Conservation (phyloP, 1,140 invertebrate genomes). For the Neodiprion pinetum region DNA sequence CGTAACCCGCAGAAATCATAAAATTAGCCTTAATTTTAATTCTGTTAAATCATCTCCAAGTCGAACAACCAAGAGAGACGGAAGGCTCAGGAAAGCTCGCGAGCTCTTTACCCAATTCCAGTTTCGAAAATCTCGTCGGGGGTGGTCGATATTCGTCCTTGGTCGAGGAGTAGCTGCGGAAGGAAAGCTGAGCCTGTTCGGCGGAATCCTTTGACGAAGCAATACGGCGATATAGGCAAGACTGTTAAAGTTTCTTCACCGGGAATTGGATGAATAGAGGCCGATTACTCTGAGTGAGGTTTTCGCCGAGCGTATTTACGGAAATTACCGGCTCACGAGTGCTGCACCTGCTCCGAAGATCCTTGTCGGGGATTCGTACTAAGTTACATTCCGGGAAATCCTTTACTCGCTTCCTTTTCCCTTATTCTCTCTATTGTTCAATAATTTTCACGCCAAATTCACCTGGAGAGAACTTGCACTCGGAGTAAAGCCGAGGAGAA, state of each 20-base stretch:
- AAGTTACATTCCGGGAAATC: constrained; percentile 25
- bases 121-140: not conserved
- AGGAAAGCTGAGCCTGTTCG: not conserved
- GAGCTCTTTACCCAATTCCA: not conserved
- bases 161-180: constrained; percentile 11
- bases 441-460: no score
- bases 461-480: no score
- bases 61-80: no score
- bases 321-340: constrained; percentile 57
- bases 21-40: no score
- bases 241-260: constrained; percentile 25
- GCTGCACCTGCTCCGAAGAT: constrained; percentile 41
- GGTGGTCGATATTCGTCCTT: constrained; percentile 18
- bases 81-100: no score
- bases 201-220: no score
- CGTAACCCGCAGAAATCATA: no score
- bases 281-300: constrained; percentile 34
- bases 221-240: not conserved
- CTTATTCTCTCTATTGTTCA: not conserved
- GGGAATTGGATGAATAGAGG: constrained; percentile 20
- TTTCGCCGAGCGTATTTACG: constrained; percentile 59
- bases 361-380: constrained; percentile 51
- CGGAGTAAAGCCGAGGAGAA: no score
- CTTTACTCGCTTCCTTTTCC: not conserved
- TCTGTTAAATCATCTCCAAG: no score